Evolutionary conservation across 2,888 invertebrate genomes (phyloP).

Genomic region (Synanthedon formicaeformis): DNA sequence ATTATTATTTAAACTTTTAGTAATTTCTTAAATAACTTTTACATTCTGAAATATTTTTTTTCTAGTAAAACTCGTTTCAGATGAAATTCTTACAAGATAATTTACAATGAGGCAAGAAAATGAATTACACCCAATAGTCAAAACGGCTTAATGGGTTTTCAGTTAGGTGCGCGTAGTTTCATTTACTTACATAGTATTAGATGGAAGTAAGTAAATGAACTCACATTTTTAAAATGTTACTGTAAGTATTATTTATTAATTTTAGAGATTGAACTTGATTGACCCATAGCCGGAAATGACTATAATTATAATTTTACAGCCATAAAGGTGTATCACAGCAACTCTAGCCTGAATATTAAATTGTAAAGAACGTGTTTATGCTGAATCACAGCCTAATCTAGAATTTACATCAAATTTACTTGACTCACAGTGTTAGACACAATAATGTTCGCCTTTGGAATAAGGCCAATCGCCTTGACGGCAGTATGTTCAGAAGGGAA

Average conservation of each 20-base stretch:
- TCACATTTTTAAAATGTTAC: slow-evolving; percentile 48
- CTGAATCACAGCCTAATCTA: slow-evolving; percentile 67
- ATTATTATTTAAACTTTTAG: slow-evolving; percentile 64
- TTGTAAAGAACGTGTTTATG: slow-evolving; percentile 59
- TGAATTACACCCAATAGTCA: slow-evolving; percentile 17
- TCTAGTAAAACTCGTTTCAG: slow-evolving; percentile 52
- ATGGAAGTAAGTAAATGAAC: slow-evolving; percentile 34
- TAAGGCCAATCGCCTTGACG: slow-evolving; percentile 34
- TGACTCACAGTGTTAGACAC: slow-evolving; percentile 33
- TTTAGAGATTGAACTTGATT: slow-evolving; percentile 19
- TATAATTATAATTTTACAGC: slow-evolving; percentile 56
- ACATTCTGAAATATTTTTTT: slow-evolving; percentile 49
- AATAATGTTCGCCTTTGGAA: slow-evolving; percentile 7
- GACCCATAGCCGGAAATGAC: slow-evolving; percentile 46
- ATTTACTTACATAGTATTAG: slow-evolving; percentile 16
- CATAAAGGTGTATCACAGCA: slow-evolving; percentile 68
- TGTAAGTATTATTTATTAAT: slow-evolving; percentile 11
- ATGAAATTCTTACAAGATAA: slow-evolving; percentile 36
- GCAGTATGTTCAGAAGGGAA: too few relatives aligned
- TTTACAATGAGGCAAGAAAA: slow-evolving; percentile 20
- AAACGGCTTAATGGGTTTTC: slow-evolving; percentile 9
- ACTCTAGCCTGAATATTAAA: slow-evolving; percentile 67
- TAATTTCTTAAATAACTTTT: slow-evolving; percentile 60
- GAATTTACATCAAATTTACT: slow-evolving; percentile 37
- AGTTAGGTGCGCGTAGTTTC: slow-evolving; percentile 15